Evolutionary conservation across 2,113 vertebrate genomes (phyloP).

Genomic region (Cathartes aura): DNA sequence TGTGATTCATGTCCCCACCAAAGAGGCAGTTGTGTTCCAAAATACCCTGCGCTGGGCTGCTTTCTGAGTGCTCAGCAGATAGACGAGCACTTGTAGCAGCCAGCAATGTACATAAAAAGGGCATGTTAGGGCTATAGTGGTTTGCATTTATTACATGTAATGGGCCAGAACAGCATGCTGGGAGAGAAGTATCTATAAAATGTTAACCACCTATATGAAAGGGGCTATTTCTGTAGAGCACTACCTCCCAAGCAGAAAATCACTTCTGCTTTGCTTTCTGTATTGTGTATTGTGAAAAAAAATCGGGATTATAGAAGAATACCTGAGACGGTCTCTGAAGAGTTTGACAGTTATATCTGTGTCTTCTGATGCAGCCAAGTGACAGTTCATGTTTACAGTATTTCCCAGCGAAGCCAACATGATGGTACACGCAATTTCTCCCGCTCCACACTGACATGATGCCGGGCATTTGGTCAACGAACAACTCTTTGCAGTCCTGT

Average conservation of each 20-base stretch:
- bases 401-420: not conserved
- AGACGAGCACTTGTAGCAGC: not conserved
- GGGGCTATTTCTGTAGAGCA: not conserved
- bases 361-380: not conserved
- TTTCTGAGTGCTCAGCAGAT: not conserved
- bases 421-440: not conserved
- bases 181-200: not conserved
- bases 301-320: not conserved
- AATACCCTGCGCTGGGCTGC: not conserved
- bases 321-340: not conserved
- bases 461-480: not conserved
- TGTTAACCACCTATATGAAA: not conserved
- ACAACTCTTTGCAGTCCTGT: not conserved
- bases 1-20: not conserved
- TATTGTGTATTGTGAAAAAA: not conserved
- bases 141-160: not conserved
- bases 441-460: not conserved
- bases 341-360: not conserved
- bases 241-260: not conserved
- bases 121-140: not conserved
- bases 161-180: not conserved
- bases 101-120: not conserved
- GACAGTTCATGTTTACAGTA: not conserved
- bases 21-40: not conserved
- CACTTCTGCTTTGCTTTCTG: not conserved